Conservation (phyloP, 1,140 invertebrate genomes). For the Bombus ignitus region DNA sequence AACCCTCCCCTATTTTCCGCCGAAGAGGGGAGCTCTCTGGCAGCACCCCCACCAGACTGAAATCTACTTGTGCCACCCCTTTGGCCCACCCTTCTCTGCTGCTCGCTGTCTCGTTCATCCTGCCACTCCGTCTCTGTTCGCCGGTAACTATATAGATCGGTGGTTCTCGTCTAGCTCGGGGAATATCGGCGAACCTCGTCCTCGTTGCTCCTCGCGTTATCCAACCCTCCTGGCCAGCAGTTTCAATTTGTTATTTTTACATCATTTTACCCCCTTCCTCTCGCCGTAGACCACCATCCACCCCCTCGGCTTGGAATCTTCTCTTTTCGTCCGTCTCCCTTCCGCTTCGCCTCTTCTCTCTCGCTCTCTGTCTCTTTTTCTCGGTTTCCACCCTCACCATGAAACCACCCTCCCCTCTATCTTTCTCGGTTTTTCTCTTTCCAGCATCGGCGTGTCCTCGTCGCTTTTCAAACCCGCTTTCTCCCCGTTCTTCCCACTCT, state of each 20-base stretch:
- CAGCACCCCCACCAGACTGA: slow-evolving; percentile 36
- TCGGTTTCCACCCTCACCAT: slow-evolving; percentile 41
- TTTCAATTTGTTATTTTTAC: slow-evolving; percentile 81
- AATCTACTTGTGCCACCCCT: slow-evolving; percentile 56
- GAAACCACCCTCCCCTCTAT: slow-evolving; percentile 35
- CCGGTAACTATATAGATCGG: slow-evolving; percentile 30
- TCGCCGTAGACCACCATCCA: slow-evolving; percentile 56
- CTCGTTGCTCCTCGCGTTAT: slow-evolving; percentile 24
- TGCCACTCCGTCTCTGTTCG: slow-evolving; percentile 22
- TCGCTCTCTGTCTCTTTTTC: slow-evolving; percentile 52
- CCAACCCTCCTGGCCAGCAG: slow-evolving; percentile 68
- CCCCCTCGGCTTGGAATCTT: slow-evolving; percentile 36
- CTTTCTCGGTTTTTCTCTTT: slow-evolving; percentile 49
- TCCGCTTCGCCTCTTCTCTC: slow-evolving; percentile 52
- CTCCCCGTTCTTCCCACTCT: slow-evolving; percentile 20
- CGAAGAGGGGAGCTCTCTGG: slow-evolving; percentile 26
- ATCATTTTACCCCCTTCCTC: slow-evolving; percentile 73
- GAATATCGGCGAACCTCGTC: slow-evolving; percentile 6
- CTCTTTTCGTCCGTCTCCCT: slow-evolving; percentile 49
- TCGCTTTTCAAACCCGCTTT: background rate
- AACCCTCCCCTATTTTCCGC: slow-evolving; percentile 40
- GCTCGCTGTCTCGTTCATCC: slow-evolving; percentile 30
- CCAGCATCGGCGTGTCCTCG: background rate
- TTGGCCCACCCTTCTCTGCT: slow-evolving; percentile 47
- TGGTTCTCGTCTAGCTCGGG: background rate